Base-by-base conservation (phyloP, 2,888 invertebrate genomes). In the Lasioglossum marginatum region DNA sequence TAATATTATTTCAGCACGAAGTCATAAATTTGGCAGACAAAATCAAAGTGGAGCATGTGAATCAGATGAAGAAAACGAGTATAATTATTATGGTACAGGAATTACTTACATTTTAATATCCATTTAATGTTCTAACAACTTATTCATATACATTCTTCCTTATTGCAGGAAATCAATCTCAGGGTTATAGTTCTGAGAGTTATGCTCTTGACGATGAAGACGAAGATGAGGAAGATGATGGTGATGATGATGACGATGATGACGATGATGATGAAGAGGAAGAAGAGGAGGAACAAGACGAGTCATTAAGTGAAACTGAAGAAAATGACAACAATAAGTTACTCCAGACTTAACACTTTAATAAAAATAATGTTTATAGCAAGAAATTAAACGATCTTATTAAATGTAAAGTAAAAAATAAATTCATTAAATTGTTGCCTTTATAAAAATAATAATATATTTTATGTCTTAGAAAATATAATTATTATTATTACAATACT, bases 11-110 rank as follows among this genome's bases (percentile, higher is more conserved):
- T 91, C 94, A 97, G 97, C 98, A 88, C 97, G 98, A 79, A 97
- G 97, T 89, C 98, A 98, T 95, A 98, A 98, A 94, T 98, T 98
- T 96, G 98, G 98, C 19, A 96, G 98, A 40, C 98, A 98, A 95
- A 97, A 97, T 92, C 96, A 97, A 92, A 96, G 96, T 75, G 95
- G 94, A 63, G 95, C 95, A 82, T 96, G 96, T 87, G 96, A 97
- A 91, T 97, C 97, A 86, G 97, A 97, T 91, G 97, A 97, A 87
- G 97, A 97, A 92, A 96, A 96, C 71, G 96, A 95, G 71, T 96
- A 96, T 82, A 96, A 95, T 71, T 96, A 95, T 91, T 95, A 96
- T 76, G 96, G 96, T 86, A 94, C 14, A 52, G 37, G 31, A 43
- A 19, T 70, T 37, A 8, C 34, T 76, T 81, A 34, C 27, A n/a